Evolutionary conservation across 2,113 vertebrate genomes (phyloP).

Genomic region (Xiphophorus maculatus): DNA sequence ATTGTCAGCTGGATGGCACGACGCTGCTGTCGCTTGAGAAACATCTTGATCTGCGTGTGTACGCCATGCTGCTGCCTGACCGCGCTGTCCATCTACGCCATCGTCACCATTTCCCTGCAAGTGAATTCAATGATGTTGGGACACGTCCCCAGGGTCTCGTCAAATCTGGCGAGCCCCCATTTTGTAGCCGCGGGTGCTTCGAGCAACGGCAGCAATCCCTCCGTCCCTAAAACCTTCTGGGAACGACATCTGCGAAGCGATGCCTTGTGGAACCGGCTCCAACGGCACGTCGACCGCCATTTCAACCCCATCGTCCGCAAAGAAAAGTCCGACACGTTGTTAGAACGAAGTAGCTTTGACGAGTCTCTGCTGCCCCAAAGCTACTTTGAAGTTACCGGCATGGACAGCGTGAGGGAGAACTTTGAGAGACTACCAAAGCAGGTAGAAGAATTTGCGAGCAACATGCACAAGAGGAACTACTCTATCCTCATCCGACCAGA

Average conservation of each 20-base stretch:
- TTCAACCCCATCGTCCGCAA: constrained; percentile 67
- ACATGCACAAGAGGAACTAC: constrained; percentile 75
- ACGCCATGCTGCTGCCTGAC: constrained; percentile 47
- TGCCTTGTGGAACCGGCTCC: constrained; percentile 73
- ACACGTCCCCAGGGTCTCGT: too few relatives aligned
- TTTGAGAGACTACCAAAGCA: constrained; percentile 33
- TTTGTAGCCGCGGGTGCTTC: constrained; percentile 52
- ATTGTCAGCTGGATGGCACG: constrained; percentile 63
- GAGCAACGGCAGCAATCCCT: background rate
- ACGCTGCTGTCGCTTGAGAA: constrained; percentile 20
- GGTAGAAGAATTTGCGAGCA: constrained; percentile 61
- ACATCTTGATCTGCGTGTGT: constrained; percentile 58
- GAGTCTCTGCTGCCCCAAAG: constrained; percentile 5
- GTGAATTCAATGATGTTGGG: background rate
- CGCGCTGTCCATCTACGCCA: constrained; percentile 42
- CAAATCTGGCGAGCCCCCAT: fast-evolving
- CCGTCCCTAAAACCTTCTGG: constrained; percentile 68
- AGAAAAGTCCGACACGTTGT: fast-evolving
- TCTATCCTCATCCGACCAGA: constrained; percentile 60
- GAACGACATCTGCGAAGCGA: background rate
- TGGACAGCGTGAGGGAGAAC: background rate
- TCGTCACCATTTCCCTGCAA: constrained; percentile 1
- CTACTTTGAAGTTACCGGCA: constrained; percentile 3
- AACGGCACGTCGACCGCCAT: constrained; percentile 50
- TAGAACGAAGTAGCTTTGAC: background rate